Percentiles rank a stretch among this genome's conserved stretches.
phyloP scores from a whole-genome alignment of 2,113 vertebrate species.

The Tonatia bakeri region DNA sequence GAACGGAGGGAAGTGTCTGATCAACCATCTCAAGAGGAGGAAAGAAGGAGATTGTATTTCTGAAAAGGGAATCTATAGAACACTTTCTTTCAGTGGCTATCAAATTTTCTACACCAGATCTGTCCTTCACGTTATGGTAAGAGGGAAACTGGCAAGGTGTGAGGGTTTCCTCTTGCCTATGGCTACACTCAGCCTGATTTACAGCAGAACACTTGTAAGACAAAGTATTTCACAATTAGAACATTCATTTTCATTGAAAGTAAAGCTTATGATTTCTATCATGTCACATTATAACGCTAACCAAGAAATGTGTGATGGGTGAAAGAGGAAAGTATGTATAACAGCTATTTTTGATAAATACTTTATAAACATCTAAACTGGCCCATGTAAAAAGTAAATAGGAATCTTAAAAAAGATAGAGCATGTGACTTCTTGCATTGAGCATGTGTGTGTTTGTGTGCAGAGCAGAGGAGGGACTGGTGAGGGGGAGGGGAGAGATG shows the following conservation, averaged over 20 bases:
- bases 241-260: constrained; percentile 34
- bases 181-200: neutral
- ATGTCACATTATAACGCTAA: neutral
- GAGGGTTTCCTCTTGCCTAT: neutral
- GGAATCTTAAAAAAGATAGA: constrained; percentile 36
- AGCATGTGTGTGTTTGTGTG: constrained; percentile 25
- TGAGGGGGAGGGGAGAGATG: neutral
- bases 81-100: constrained; percentile 24
- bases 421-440: neutral
- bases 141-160: constrained; percentile 14
- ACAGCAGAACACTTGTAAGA: constrained; percentile 35
- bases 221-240: constrained; percentile 50
- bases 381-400: neutral
- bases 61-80: neutral
- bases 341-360: neutral
- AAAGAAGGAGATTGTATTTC: neutral
- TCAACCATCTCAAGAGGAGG: neutral
- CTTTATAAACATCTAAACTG: constrained; percentile 11
- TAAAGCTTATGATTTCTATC: constrained; percentile 43
- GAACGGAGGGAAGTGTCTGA: constrained; percentile 41
- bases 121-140: neutral
- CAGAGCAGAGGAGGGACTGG: neutral
- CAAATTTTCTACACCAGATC: constrained; percentile 12
- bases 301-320: neutral
- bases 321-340: neutral